Conservation (phyloP, 1,140 invertebrate species). For the Achatina immaculata region DNA sequence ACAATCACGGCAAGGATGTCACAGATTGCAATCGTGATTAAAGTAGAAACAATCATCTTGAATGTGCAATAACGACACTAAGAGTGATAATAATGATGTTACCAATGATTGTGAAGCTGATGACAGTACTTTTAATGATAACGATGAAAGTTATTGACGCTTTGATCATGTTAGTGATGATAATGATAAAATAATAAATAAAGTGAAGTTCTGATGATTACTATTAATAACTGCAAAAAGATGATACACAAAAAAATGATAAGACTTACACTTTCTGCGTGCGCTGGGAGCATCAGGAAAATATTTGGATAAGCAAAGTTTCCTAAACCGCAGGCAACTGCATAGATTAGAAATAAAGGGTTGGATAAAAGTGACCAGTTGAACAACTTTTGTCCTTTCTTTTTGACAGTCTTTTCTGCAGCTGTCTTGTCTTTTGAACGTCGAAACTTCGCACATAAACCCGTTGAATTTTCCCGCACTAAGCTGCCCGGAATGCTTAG, state of each 20-base stretch:
- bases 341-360: constrained; percentile 48
- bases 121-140: too few relatives aligned
- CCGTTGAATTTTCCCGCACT: background rate
- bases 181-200: too few relatives aligned
- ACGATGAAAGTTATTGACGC: too few relatives aligned
- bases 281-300: constrained; percentile 51
- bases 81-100: too few relatives aligned
- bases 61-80: too few relatives aligned
- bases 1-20: too few relatives aligned
- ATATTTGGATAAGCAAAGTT: constrained; percentile 50
- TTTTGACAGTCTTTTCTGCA: background rate
- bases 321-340: constrained; percentile 40
- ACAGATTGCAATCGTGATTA: too few relatives aligned
- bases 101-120: too few relatives aligned
- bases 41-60: too few relatives aligned
- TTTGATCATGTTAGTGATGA: too few relatives aligned
- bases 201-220: too few relatives aligned
- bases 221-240: too few relatives aligned
- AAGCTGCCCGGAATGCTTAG: constrained; percentile 36
- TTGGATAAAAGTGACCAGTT: constrained; percentile 50
- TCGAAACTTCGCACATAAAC: background rate
- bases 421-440: background rate
- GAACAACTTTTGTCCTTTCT: constrained; percentile 31
- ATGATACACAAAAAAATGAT: background rate
- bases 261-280: constrained; percentile 23